Percentiles rank a stretch among this genome's conserved stretches.
Evolutionary conservation across 2,888 invertebrate genomes (phyloP).

Genomic region (Notodonta dromedarius): DNA sequence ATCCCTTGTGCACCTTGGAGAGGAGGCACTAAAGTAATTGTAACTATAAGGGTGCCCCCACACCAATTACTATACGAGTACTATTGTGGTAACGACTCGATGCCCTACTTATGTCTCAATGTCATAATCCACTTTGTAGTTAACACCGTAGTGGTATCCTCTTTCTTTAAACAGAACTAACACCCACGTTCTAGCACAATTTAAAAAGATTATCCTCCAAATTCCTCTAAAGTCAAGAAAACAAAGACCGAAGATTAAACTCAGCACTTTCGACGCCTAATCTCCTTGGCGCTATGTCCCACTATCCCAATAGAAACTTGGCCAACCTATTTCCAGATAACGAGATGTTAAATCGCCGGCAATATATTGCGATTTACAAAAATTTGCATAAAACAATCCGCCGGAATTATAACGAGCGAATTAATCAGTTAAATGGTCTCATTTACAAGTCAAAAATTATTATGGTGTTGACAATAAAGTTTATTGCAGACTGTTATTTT

Average conservation of each 20-base stretch:
- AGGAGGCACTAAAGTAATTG: no score
- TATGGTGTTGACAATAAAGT: slow-evolving; percentile 41
- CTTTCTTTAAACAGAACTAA: no score
- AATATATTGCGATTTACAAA: slow-evolving; percentile 33
- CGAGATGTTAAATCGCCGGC: slow-evolving; percentile 22
- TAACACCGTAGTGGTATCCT: no score
- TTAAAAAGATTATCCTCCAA: not conserved
- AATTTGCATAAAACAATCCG: slow-evolving; percentile 40
- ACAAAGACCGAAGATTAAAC: not conserved
- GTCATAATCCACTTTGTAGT: no score
- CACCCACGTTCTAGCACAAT: not conserved
- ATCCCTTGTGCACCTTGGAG: no score
- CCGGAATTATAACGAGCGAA: slow-evolving; percentile 29
- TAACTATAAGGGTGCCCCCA: no score
- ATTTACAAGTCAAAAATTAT: slow-evolving; percentile 44
- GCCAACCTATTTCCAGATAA: slow-evolving; percentile 14
- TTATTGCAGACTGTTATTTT: slow-evolving; percentile 19
- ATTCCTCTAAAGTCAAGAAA: not conserved
- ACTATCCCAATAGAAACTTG: slow-evolving; percentile 1
- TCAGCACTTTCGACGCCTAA: not conserved
- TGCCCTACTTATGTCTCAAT: no score
- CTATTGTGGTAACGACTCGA: no score
- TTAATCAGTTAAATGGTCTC: slow-evolving; percentile 40
- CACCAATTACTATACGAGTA: no score
- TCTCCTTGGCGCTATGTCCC: not conserved